phyloP scores from a whole-genome alignment of 2,113 vertebrate species.

The Rafetus swinhoei region DNA sequence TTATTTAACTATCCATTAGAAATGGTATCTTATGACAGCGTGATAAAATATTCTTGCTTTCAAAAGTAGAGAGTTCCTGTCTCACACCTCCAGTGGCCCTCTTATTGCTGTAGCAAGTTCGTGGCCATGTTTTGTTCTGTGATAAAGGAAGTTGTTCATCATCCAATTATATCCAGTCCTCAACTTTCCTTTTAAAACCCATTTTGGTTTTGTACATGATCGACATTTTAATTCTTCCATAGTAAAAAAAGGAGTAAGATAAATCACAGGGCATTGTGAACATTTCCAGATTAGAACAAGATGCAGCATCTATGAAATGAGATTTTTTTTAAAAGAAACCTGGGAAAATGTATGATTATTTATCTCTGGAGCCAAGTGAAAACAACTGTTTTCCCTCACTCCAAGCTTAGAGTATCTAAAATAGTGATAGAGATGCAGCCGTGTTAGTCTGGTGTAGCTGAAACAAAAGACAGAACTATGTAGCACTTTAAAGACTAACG shows the following conservation, averaged over 20 bases:
- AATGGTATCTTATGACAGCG: conserved; percentile 58
- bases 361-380: background rate
- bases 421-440: no score
- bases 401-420: background rate
- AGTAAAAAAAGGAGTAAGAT: background rate
- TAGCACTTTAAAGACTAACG: no score
- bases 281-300: background rate
- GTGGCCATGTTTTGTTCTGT: background rate
- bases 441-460: no score
- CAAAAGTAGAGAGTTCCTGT: background rate
- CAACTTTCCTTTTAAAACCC: background rate
- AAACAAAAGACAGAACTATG: no score
- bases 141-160: conserved; percentile 18
- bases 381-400: background rate
- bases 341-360: background rate
- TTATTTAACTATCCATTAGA: conserved; percentile 73
- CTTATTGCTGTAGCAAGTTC: background rate
- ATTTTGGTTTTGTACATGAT: background rate
- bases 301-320: background rate
- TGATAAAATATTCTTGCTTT: conserved; percentile 35
- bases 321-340: background rate
- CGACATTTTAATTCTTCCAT: background rate
- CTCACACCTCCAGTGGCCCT: background rate
- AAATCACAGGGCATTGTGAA: background rate
- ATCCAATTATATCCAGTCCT: conserved; percentile 15